Evolutionary conservation across 1,140 invertebrate species (phyloP), one percentile per base, ranked within the genome.

Genomic region (Scylla paramamosain): DNA sequence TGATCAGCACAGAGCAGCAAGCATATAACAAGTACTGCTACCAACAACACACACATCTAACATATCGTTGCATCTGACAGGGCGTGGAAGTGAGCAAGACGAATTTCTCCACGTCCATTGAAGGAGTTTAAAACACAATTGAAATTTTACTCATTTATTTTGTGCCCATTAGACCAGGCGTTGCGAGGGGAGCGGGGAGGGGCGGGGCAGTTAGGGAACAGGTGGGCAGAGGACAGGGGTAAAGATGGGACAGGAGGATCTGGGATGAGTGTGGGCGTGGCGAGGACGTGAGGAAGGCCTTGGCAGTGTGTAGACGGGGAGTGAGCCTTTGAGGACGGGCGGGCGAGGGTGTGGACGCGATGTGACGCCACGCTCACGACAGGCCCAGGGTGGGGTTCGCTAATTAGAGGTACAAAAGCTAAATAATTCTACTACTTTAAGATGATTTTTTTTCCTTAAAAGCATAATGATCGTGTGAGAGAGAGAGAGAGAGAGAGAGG

Each of bases 141-240:
- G 20, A 14, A 67, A 94, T 77, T 94, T 94, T 90, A 87, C 86
- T 94, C 32, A 94, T 88, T 94, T 94, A 89, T 89, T 94, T 94
- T 94, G 93, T 94, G 93, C 93, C 93, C 52, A 89, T 67, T 89
- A 94, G 93, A 89, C 87, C 32, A 59, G 93, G n/a, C 32, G 48
- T 4, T 31, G 48, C n/a, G 31, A 59, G 20, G 59, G 52, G 28
- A 8, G 46, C 4, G 31, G 28, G 29, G 16, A 46, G 20, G 20
- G 46, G 89, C 8, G 25, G 20, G 91, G 91, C 25, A 25, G 91
- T 77, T 16, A 29, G 48, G 31, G 31, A 29, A 4, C 48, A 77
- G 52, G 1, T 16, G n/a, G 86, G 87, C 39, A 12, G 92, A 93
- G 32, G 59, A 32, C 8, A 20, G 89, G 10, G 10, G 46, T 45